Percentiles rank a stretch among this genome's conserved stretches.
Evolutionary conservation across 2,888 invertebrate genomes (phyloP).

Genomic region (Noctua janthina): DNA sequence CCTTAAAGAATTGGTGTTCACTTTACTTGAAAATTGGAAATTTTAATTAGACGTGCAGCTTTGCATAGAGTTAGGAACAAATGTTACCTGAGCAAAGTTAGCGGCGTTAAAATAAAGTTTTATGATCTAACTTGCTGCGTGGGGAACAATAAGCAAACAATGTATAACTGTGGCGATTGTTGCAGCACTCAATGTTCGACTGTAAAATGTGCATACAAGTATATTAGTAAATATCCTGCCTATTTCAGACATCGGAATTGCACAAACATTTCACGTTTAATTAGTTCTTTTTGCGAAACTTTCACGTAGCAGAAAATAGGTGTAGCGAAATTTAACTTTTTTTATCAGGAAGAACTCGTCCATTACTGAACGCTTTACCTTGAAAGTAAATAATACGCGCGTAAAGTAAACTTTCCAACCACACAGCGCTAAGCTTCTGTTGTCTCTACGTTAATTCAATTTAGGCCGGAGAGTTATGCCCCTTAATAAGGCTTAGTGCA

Average conservation of each 20-base stretch:
- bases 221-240: slow-evolving; percentile 74
- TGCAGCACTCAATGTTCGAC: slow-evolving; percentile 68
- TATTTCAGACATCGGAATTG: slow-evolving; percentile 48
- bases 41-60: slow-evolving; percentile 75
- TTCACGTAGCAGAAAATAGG: background rate
- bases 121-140: slow-evolving; percentile 78
- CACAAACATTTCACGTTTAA: background rate
- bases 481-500: slow-evolving; percentile 32
- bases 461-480: slow-evolving; percentile 10
- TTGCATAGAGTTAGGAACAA: slow-evolving; percentile 70
- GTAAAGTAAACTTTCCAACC: slow-evolving; percentile 1
- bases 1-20: slow-evolving; percentile 6
- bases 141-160: slow-evolving; percentile 79
- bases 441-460: slow-evolving; percentile 27
- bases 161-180: slow-evolving; percentile 75
- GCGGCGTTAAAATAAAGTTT: slow-evolving; percentile 79
- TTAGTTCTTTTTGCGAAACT: background rate
- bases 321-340: background rate
- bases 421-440: slow-evolving; percentile 28
- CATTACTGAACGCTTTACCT: background rate
- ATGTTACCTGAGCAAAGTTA: slow-evolving; percentile 75
- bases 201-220: slow-evolving; percentile 65
- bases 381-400: slow-evolving; percentile 9
- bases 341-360: background rate
- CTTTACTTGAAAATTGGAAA: slow-evolving; percentile 51